Evolutionary conservation across 2,113 vertebrate species (phyloP).

Genomic region (Oenanthe oenanthe): DNA sequence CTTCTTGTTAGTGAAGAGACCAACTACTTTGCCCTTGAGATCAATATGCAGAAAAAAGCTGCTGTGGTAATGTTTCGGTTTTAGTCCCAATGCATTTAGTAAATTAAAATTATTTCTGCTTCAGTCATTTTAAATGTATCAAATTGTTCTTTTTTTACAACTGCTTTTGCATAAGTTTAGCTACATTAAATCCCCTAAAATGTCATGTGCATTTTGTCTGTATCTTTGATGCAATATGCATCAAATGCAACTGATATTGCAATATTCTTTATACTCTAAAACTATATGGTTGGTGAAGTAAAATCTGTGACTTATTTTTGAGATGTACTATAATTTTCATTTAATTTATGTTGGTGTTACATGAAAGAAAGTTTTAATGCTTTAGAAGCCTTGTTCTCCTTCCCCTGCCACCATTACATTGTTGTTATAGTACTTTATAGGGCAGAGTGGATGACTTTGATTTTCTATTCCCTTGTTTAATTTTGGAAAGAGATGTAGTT

Average conservation of each 20-base stretch:
- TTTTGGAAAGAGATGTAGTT: background rate
- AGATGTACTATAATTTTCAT: background rate
- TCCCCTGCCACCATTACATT: background rate
- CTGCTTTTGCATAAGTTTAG: background rate
- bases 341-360: background rate
- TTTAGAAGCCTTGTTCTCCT: background rate
- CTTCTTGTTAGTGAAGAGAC: background rate
- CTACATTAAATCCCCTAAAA: background rate
- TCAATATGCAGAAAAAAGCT: background rate
- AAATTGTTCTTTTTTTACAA: background rate
- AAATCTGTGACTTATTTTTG: background rate
- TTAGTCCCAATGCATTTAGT: conserved; percentile 10
- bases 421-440: background rate
- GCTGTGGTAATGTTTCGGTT: conserved; percentile 18
- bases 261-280: background rate
- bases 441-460: background rate
- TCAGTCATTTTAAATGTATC: background rate
- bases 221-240: background rate
- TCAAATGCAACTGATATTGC: background rate
- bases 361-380: background rate
- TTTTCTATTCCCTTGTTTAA: background rate
- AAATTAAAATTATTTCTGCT: conserved; percentile 2
- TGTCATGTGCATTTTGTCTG: background rate
- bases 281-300: background rate
- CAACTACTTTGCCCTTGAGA: background rate